Evolutionary conservation across 1,140 invertebrate genomes (phyloP).

Genomic region (Psilanteris sp.): DNA sequence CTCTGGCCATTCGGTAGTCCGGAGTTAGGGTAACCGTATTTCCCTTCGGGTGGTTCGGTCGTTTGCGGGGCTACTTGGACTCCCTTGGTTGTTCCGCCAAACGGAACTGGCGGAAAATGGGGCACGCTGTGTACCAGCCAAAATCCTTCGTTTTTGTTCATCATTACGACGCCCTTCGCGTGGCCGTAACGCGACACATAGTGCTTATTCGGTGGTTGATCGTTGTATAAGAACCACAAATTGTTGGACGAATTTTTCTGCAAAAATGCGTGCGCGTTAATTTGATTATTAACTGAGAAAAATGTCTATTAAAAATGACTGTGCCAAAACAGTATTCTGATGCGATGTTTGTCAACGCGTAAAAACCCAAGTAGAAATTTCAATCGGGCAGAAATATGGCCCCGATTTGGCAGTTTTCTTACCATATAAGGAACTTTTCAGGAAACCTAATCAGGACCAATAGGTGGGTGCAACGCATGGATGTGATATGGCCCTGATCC

Average conservation of each 20-base stretch:
- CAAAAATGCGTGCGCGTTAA: not conserved
- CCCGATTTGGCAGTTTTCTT: too few relatives aligned
- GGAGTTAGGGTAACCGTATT: constrained; percentile 87
- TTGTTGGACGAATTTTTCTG: constrained; percentile 67
- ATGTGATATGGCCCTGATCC: too few relatives aligned
- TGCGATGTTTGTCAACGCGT: too few relatives aligned
- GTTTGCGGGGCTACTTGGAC: constrained; percentile 11
- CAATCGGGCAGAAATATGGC: too few relatives aligned
- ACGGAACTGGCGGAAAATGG: constrained; percentile 85
- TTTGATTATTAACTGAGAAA: constrained; percentile 12
- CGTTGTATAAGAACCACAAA: constrained; percentile 90
- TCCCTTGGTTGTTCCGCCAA: constrained; percentile 59
- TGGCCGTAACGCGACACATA: constrained; percentile 84
- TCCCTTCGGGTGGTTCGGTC: constrained; percentile 66
- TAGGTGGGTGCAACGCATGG: too few relatives aligned
- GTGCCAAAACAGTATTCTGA: too few relatives aligned
- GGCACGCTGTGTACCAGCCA: constrained; percentile 97
- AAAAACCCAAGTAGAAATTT: too few relatives aligned
- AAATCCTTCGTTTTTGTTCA: constrained; percentile 86
- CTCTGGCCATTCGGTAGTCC: constrained; percentile 90
- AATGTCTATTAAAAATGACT: too few relatives aligned
- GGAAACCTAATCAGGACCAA: too few relatives aligned
- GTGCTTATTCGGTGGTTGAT: constrained; percentile 86
- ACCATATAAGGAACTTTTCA: too few relatives aligned
- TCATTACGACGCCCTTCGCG: constrained; percentile 90